phyloP scores from a whole-genome alignment of 1,140 invertebrate species.

The Stenopsyche tienmushanensis region DNA sequence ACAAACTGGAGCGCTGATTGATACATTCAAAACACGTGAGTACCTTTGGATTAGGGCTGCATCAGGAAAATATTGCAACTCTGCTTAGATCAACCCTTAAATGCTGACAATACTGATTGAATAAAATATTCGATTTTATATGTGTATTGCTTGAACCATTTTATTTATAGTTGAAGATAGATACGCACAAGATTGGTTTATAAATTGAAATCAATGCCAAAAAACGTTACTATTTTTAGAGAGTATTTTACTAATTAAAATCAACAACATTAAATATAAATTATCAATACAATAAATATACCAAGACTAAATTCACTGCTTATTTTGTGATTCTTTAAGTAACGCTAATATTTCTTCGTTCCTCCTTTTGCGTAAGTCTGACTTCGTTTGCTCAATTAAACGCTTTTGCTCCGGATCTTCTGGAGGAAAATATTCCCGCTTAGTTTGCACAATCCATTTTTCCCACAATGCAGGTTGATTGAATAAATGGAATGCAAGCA shows the following conservation, averaged over 20 bases:
- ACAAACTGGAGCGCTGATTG: no score
- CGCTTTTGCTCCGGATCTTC: constrained; percentile 60
- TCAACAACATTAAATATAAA: no score
- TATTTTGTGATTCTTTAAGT: no score
- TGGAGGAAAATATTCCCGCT: constrained; percentile 69
- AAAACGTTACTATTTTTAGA: background rate
- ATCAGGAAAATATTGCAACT: no score
- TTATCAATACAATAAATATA: no score
- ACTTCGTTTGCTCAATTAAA: constrained; percentile 60
- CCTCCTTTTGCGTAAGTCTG: constrained; percentile 58
- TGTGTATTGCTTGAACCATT: no score
- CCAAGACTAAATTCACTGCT: no score
- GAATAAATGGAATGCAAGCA: constrained; percentile 79
- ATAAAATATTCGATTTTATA: background rate
- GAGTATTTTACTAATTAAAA: no score
- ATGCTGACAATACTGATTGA: no score
- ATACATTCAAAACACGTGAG: no score
- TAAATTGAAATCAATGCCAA: background rate
- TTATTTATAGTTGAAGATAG: background rate
- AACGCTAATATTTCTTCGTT: constrained; percentile 22
- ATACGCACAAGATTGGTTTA: background rate
- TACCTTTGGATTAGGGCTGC: no score
- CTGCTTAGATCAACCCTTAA: no score
- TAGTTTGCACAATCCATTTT: constrained; percentile 72
- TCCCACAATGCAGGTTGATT: constrained; percentile 84